Evolutionary conservation across 2,888 invertebrate species (phyloP), one percentile per base, ranked within the genome.

Genomic region (Neoaliturus tenellus): DNA sequence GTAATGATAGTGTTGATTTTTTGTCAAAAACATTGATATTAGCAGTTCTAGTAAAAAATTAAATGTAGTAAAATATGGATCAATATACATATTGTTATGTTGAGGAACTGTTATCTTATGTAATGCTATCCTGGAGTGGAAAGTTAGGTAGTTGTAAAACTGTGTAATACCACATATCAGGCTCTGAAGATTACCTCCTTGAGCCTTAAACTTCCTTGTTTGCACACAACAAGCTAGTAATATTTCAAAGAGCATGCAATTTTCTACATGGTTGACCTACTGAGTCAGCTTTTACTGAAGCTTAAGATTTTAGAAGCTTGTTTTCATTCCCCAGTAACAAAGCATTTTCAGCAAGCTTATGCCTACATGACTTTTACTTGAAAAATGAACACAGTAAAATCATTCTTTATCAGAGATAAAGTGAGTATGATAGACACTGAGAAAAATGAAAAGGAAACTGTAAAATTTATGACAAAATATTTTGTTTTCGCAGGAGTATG

Each of bases 401-500:
- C n/a, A 23, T 51, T 23, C 23, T 51, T 23, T 20, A 6, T 2
- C 10, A 20, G 23, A 20, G 23, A 51, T 4, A 51, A 51, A 51
- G 5, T 51, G 20, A 51, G 10, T n/a, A n/a, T n/a, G 10, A 14
- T 23, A 17, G 8, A 17, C n/a, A 6, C 3, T 23, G 8, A 51
- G n/a, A 20, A 51, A 23, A 23, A 51, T 51, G 51, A 51, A 51
- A 20, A 5, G 5, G 10, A 51, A 4, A 51, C 14, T 23, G 3
- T 4, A 17, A 71, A 39, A 71, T 75, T 75, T 2, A 75, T 75
- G 44, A 75, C 25, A 35, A 44, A 44, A 39, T 44, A 39, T 28
- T 44, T 75, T 44, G 31, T 75, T 20, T 75, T 75, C n/a, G 12
- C 73, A 14, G 73, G 73, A 6, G 35, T 75, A 2, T 75, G 73